phyloP scores from a whole-genome alignment of 2,113 vertebrate genomes.

The Zosterops pallidus region DNA sequence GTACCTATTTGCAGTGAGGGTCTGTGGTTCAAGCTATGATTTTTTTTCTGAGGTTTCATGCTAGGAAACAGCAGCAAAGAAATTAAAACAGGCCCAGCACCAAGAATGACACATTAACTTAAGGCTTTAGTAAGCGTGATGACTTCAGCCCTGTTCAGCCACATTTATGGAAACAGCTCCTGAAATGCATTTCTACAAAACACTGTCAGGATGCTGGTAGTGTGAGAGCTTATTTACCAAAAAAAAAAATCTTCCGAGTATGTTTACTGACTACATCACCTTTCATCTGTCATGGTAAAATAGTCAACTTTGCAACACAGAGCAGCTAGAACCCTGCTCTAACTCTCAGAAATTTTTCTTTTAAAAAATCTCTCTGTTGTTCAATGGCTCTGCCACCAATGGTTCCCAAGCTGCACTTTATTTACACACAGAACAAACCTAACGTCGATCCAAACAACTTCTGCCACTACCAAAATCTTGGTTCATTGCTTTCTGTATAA shows the following conservation, averaged over 20 bases:
- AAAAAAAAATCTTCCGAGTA: neutral
- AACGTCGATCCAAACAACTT: neutral
- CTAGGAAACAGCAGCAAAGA: rapidly evolving
- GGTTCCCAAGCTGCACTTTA: neutral
- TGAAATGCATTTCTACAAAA: neutral
- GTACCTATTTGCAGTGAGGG: neutral
- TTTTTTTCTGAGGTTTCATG: neutral
- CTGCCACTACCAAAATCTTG: neutral
- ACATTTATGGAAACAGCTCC: neutral
- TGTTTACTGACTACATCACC: neutral
- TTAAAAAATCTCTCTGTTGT: neutral
- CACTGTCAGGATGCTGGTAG: neutral
- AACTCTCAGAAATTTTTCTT: neutral
- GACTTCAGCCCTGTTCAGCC: neutral
- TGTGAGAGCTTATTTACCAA: neutral
- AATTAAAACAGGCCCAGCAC: neutral
- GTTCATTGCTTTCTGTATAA: neutral
- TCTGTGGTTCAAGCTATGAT: neutral
- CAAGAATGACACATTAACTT: neutral
- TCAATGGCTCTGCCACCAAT: neutral
- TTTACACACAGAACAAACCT: neutral
- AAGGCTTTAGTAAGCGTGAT: neutral
- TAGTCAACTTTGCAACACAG: neutral
- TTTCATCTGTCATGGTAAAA: neutral
- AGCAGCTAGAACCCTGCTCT: neutral